Base-by-base conservation (phyloP, 2,113 vertebrate species). In the Tychaedon coryphoeus region DNA sequence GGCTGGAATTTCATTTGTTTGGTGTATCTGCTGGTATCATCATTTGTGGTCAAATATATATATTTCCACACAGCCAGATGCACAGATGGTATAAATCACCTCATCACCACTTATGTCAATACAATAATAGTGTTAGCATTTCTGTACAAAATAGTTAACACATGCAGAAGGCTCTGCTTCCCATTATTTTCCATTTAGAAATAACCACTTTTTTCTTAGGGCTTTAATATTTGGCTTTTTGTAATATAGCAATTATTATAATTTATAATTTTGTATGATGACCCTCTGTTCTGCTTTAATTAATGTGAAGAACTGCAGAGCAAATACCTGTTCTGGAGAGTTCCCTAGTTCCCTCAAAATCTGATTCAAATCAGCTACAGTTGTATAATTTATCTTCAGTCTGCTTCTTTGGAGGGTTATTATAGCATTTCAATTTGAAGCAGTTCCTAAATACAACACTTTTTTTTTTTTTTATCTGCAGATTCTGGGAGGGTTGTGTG, bases 301-400 rank as follows among this genome's bases (percentile, higher is more conserved):
- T 91, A 77, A 71, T 22, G 14, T 60, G 72, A 92, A 86, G 67
- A 96, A 79, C 65, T 79, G 65, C 82, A 90, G 82, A 95, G 64
- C 67, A 93, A 92, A 86, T 95, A 96, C 94, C 86, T 94, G 40
- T 90, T 94, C 87, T 87, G 54, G 62, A 85, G 84, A 94, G 80
- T 69, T 94, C 90, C 74, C 78, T 88, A 6, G 36, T 75, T 95
- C 64, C 36, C 65, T 90, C 72, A 66, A 96, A 92, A 86, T 90
- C 67, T 69, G 75, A 94, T 88, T 93, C 70, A 90, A 76, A 93
- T 96, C 82, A 94, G 72, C 83, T 86, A 29, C n/a, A 78, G 72
- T 84, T 93, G 90, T 86, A 93, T 95, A 95, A 95, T 97, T 94
- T 96, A 88, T 94, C 88, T 95, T 58, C 75, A 81, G n/a, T 83